A percentile compares a stretch with the other conserved stretches of the same genome.
Conservation (phyloP, 2,113 vertebrate species). For the Ranitomeya variabilis region DNA sequence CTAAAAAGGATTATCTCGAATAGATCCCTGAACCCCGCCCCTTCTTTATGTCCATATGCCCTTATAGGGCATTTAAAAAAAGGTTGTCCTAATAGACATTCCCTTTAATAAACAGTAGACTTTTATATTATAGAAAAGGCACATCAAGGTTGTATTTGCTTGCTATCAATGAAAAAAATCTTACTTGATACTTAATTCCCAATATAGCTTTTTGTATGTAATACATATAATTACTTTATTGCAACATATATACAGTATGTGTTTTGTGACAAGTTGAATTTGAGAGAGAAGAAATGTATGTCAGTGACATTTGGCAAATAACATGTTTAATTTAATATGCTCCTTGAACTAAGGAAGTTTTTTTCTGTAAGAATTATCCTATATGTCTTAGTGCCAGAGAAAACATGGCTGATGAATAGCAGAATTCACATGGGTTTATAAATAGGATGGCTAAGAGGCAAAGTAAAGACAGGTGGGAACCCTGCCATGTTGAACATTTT, state of each 20-base stretch:
- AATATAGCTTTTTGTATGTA: background rate
- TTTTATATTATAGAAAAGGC: background rate
- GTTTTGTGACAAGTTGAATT: conserved; percentile 1
- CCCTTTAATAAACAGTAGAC: background rate
- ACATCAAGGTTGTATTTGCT: background rate
- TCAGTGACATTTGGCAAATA: conserved; percentile 38
- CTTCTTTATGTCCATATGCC: background rate
- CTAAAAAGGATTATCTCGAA: background rate
- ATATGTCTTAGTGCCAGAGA: conserved; percentile 40
- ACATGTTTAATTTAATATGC: conserved; percentile 29
- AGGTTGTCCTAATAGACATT: background rate
- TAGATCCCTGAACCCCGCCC: background rate
- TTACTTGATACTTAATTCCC: background rate
- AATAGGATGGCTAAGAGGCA: conserved; percentile 38
- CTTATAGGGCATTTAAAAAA: background rate
- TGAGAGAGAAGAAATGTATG: conserved; percentile 5
- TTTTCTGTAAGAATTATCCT: conserved; percentile 27
- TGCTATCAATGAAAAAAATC: background rate
- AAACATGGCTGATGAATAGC: conserved; percentile 52
- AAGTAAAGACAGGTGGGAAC: conserved; percentile 25
- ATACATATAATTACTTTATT: background rate
- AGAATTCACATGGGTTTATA: conserved; percentile 53
- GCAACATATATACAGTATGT: background rate
- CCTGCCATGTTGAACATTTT: conserved; percentile 22
- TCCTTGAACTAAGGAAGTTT: conserved; percentile 47